Conservation (phyloP, 2,113 vertebrate genomes). For the Plectropomus leopardus region DNA sequence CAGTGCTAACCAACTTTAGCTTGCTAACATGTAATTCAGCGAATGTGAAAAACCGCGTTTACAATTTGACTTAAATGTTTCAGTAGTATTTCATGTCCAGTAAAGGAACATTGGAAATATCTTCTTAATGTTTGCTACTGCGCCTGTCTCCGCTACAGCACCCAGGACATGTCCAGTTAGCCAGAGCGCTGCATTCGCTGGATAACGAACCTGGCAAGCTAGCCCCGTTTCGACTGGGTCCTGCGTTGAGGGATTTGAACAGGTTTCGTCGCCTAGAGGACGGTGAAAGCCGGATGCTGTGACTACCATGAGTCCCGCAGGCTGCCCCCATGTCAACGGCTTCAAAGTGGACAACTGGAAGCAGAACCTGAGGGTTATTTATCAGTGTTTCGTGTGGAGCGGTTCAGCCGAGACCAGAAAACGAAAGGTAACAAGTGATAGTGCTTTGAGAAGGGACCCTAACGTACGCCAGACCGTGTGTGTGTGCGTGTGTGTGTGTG, state of each 20-base stretch:
- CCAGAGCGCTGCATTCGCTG: constrained; percentile 67
- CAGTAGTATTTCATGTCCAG: constrained; percentile 1
- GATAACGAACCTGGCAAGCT: constrained; percentile 71
- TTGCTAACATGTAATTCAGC: constrained; percentile 79
- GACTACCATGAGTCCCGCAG: constrained; percentile 92
- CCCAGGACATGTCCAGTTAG: constrained; percentile 77
- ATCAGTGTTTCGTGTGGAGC: constrained; percentile 98
- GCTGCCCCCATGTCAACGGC: constrained; percentile 95
- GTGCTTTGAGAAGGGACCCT: constrained; percentile 4
- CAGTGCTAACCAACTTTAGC: constrained; percentile 85
- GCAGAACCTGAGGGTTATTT: constrained; percentile 96
- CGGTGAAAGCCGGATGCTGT: constrained; percentile 77
- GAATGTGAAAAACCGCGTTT: constrained; percentile 31
- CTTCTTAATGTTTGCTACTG: constrained; percentile 63
- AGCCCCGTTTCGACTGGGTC: constrained; percentile 56
- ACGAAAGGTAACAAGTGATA: constrained; percentile 90
- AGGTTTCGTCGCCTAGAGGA: constrained; percentile 70
- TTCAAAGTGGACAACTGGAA: constrained; percentile 99
- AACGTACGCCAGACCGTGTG: background rate
- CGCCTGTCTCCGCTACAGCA: constrained; percentile 53
- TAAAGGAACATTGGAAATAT: constrained; percentile 2
- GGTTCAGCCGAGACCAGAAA: constrained; percentile 95
- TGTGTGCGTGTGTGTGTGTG: constrained; percentile 31
- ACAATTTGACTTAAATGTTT: constrained; percentile 19
- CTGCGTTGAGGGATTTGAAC: constrained; percentile 56